These are phyloP conservation scores for Australoheros scitulus DNA, from an alignment of 2,113 vertebrate genomes.

Conservation along the genomic window DNA sequence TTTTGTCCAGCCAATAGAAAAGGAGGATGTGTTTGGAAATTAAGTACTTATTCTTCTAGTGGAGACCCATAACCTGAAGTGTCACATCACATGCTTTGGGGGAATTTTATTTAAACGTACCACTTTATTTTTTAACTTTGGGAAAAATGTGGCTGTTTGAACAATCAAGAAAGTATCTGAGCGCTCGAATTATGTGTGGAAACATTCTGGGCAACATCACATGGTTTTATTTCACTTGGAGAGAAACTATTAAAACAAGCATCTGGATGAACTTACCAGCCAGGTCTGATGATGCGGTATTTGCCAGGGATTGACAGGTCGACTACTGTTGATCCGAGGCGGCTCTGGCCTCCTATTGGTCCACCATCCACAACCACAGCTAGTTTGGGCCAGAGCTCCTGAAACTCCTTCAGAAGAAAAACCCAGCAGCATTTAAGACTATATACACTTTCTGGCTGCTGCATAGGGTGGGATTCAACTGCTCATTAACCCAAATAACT, in stretches of 20 bases:
- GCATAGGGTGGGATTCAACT: not conserved
- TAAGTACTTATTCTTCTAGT: no score
- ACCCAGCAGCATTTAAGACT: not conserved
- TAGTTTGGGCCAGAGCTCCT: constrained; percentile 90
- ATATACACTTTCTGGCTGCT: not conserved
- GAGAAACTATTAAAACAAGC: not conserved
- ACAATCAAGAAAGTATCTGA: not conserved
- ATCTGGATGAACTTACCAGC: constrained; percentile 84
- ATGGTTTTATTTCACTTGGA: not conserved
- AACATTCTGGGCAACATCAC: not conserved
- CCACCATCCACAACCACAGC: constrained; percentile 91
- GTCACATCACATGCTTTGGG: no score
- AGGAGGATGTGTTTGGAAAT: no score
- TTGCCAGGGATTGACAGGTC: constrained; percentile 87
- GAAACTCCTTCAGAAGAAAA: constrained; percentile 85
- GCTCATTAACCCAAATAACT: not conserved
- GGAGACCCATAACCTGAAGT: no score
- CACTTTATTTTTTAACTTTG: no score
- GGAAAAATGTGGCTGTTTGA: not conserved
- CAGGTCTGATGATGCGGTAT: constrained; percentile 88
- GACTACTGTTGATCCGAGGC: constrained; percentile 93
- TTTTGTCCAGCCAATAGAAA: not conserved
- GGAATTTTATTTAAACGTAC: no score
- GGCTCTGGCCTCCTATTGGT: constrained; percentile 85
- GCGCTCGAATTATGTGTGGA: not conserved